Evolutionary conservation across 30 jellyfish, hydroid and myxozoan species (phyloP), one percentile per base, ranked within the genome.

Genomic region (Clytia hemisphaerica): DNA sequence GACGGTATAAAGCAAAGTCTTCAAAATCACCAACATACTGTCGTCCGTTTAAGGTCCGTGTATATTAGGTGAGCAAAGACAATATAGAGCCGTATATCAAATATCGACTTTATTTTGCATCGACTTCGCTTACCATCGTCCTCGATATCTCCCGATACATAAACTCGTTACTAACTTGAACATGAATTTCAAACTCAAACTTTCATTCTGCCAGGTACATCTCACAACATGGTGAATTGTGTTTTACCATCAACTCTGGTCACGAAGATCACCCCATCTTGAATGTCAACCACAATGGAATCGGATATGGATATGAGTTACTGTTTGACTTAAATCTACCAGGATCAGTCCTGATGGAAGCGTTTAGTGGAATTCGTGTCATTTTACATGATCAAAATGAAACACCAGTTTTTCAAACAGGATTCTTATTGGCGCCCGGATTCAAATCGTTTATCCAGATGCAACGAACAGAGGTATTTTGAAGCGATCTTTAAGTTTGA

Each of bases 401-500:
- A 36, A 73, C 95, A 4, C 95, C 98, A 16, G 65, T 76, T 49
- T 75, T 80, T 32, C 53, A 78, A 3, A 73, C 93, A 48, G 98
- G 98, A 2, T 89, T 89, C 40, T 82, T 89, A 29, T 88, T 89
- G 35, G 80, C 98, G 16, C 95, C 98, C 34, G 98, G 98, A 35
- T 89, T 89, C 70, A 75, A 89, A 51, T 80, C 95, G 7, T 89
- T 66, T 60, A 91, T 89, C 19, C 58, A 90, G 2, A 33, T 89
- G 75, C 75, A 70, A 22, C 75, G 54, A 22, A 79, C 73, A 68
- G 51, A 81, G 98, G 98, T 89, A 26, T 35, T 91, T 4, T 4
- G 61, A n/a, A 4, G n/a, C n/a, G n/a, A n/a, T n/a, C n/a, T n/a
- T n/a, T n/a, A n/a, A n/a, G n/a, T n/a, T n/a, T n/a, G n/a, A n/a